Conservation (phyloP, 2,113 vertebrate species). For the Crotophaga sulcirostris region DNA sequence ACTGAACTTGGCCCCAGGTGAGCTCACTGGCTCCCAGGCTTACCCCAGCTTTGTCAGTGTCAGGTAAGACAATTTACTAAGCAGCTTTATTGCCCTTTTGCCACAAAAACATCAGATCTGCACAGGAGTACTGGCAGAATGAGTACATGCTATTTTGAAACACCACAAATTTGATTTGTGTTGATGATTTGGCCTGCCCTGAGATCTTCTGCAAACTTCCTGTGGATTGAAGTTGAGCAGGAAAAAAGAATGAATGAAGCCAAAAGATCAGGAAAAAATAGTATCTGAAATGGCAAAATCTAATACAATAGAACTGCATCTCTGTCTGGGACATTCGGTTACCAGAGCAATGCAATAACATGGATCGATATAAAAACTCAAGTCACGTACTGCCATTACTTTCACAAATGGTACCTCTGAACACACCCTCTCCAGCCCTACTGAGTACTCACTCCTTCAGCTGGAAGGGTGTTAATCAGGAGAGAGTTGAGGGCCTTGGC, state of each 20-base stretch:
- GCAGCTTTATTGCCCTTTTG: neutral
- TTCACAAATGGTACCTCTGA: neutral
- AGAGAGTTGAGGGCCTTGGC: neutral
- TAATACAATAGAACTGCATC: neutral
- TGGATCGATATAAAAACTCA: neutral
- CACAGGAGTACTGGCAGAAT: neutral
- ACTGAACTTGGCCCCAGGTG: rapidly evolving
- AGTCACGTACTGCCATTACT: neutral
- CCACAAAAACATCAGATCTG: neutral
- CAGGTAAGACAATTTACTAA: neutral
- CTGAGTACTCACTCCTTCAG: neutral
- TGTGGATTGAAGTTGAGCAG: neutral
- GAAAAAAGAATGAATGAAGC: neutral
- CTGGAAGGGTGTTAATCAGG: neutral
- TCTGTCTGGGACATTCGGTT: neutral
- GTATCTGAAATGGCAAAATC: neutral
- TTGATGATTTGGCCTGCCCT: neutral
- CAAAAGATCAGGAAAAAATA: neutral
- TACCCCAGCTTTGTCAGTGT: neutral
- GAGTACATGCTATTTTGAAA: rapidly evolving
- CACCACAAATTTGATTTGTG: neutral
- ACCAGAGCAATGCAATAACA: neutral
- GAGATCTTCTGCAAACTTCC: neutral
- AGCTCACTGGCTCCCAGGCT: rapidly evolving
- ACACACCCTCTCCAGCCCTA: neutral